Evolutionary conservation across 2,888 invertebrate genomes (phyloP), one percentile per base, ranked within the genome.

Genomic region (Deilephila porcellus): DNA sequence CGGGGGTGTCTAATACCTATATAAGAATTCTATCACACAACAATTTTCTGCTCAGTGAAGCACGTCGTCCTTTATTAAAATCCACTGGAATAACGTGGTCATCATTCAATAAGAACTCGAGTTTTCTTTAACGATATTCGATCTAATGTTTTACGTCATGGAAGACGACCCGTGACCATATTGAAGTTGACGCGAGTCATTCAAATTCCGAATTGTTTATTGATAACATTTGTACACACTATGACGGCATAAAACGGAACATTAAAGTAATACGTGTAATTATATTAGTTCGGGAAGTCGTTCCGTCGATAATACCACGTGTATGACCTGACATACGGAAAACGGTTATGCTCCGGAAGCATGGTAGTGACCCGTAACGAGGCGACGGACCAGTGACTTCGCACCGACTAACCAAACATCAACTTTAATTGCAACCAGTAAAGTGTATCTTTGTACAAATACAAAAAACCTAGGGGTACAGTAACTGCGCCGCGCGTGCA

Each of bases 321-420:
- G 59, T 20, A 62, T 63, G 53, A 32, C 56, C 53, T 63, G 72
- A 64, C 72, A 64, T 56, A 56, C 74, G 73, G 73, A 74, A 75
- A 67, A 77, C 75, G 62, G 76, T 76, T 80, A 76, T 76, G 71
- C 77, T 77, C 77, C 79, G 83, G 80, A 83, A 81, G 83, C 82
- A 82, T 76, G 80, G 76, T 78, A 75, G 72, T 80, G 75, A 80
- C 79, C 82, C 87, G 84, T 89, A 86, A 87, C 88, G 81, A 76
- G 78, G 84, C 76, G 81, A 86, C 85, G 86, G 85, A 80, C 85
- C 83, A 85, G 79, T 85, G 83, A 76, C 70, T 85, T 78, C 74
- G 56, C 70, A 73, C 71, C 73, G 72, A 37, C 60, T 71, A 77
- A 73, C 70, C 78, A 73, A 85, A 83, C 81, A 75, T 79, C 76